These are phyloP conservation scores for Halocynthia roretzi DNA, from an alignment of 23 tunicate species.

Conservation along the genomic window DNA sequence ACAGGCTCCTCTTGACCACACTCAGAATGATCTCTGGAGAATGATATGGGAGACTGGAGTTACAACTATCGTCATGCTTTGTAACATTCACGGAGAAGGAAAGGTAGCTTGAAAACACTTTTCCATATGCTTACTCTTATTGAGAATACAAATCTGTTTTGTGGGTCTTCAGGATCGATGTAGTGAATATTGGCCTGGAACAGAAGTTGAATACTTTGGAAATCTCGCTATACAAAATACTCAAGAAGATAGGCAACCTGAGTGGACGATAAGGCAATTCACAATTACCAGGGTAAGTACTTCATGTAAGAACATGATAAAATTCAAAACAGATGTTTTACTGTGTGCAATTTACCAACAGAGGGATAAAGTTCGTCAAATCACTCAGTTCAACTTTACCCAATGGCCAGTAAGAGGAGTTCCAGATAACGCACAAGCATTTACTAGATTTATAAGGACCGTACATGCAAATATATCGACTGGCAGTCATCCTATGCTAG, in stretches of 20 bases:
- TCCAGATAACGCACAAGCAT: conserved; percentile 27
- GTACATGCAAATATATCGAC: conserved; percentile 7
- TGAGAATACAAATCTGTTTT: neutral
- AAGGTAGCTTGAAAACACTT: conserved; percentile 11
- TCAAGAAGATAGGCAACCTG: conserved; percentile 37
- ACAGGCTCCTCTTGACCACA: conserved; percentile 55
- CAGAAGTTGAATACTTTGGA: conserved; percentile 41
- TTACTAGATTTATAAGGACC: conserved; percentile 35
- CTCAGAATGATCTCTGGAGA: conserved; percentile 65
- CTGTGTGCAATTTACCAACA: neutral
- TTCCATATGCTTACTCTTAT: neutral
- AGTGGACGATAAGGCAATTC: conserved; percentile 55
- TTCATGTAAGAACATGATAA: neutral
- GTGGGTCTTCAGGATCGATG: conserved; percentile 20
- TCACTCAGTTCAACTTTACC: conserved; percentile 44
- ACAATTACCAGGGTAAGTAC: conserved; percentile 24
- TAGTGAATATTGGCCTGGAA: conserved; percentile 50
- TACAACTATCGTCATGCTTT: conserved; percentile 31
- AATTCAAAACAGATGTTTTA: neutral
- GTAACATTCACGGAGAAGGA: conserved; percentile 25
- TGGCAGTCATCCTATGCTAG: conserved; percentile 30
- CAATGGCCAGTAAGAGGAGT: conserved; percentile 41
- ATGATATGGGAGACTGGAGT: conserved; percentile 71
- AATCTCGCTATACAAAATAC: conserved; percentile 32
- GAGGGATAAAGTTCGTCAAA: conserved; percentile 43